phyloP scores from a whole-genome alignment of 2,113 vertebrate species.

The Spheniscus mendiculus region DNA sequence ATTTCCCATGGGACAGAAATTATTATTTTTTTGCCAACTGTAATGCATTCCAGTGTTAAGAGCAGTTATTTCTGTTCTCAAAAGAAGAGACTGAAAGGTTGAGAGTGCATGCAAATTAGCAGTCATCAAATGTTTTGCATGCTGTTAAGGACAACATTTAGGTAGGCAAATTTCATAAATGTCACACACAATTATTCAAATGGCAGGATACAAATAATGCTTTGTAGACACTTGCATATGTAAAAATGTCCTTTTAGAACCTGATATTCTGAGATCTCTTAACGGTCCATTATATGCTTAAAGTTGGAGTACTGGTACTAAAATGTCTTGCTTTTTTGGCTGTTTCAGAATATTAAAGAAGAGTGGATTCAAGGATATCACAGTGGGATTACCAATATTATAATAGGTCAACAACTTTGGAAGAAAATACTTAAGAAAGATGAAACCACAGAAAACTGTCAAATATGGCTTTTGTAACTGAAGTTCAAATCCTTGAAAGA shows the following conservation, averaged over 20 bases:
- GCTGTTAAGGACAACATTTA: not conserved
- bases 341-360: not conserved
- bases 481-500: conserved; percentile 93
- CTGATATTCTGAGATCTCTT: not conserved
- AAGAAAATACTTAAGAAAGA: not conserved
- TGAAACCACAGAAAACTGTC: not conserved
- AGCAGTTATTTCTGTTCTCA: not conserved
- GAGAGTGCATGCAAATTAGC: not conserved
- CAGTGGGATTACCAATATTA: not conserved
- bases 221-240: conserved; percentile 1
- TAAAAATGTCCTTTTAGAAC: conserved; percentile 14
- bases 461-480: conserved; percentile 76
- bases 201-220: not conserved
- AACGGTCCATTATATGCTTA: not conserved
- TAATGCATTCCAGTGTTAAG: not conserved
- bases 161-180: conserved; percentile 14
- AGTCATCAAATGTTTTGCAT: not conserved
- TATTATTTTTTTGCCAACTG: not conserved
- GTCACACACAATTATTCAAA: conserved; percentile 28
- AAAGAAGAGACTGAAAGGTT: not conserved
- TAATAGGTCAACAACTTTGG: not conserved
- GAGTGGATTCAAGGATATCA: not conserved
- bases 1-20: not conserved
- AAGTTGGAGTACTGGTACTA: not conserved
- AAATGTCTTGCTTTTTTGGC: not conserved